These are phyloP conservation scores for Tromatobia lineatoria DNA, from an alignment of 2,888 invertebrate genomes.

Conservation along the genomic window DNA sequence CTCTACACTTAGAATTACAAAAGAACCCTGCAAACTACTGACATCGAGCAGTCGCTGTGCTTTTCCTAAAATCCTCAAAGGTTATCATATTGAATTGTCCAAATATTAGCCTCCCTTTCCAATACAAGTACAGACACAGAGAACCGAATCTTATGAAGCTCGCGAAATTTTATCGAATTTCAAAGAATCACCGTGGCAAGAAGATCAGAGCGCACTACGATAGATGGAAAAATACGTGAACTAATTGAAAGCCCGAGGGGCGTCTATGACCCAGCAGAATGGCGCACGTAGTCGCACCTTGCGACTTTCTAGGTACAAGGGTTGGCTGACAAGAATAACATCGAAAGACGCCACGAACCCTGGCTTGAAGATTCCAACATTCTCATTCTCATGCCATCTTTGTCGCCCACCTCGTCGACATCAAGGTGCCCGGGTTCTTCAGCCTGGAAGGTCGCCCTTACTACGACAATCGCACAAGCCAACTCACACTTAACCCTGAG, in stretches of 20 bases:
- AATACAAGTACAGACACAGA: conserved; percentile 4
- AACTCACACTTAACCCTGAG: not conserved
- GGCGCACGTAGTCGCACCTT: conserved; percentile 58
- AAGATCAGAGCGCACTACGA: conserved; percentile 27
- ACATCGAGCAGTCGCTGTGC: not conserved
- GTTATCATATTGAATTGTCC: conserved; percentile 8
- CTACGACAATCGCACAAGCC: conserved; percentile 10
- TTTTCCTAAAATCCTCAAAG: not conserved
- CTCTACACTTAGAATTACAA: not conserved
- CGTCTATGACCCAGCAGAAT: conserved; percentile 50
- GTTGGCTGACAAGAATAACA: conserved; percentile 58
- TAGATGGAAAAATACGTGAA: conserved; percentile 63
- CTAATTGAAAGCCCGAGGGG: conserved; percentile 66
- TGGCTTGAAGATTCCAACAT: conserved; percentile 44
- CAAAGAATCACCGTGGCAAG: conserved; percentile 22
- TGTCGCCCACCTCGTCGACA: conserved; percentile 28
- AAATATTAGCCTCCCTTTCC: conserved; percentile 24
- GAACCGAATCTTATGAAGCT: conserved; percentile 22
- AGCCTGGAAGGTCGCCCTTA: conserved; percentile 37
- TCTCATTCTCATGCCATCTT: conserved; percentile 30
- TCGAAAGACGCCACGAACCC: conserved; percentile 46
- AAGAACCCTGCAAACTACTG: not conserved
- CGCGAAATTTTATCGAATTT: conserved; percentile 44
- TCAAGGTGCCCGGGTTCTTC: conserved; percentile 15
- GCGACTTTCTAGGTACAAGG: conserved; percentile 22